Evolutionary conservation across 2,888 invertebrate species (phyloP), one percentile per base, ranked within the genome.

Genomic region (Cephus rjabovi): DNA sequence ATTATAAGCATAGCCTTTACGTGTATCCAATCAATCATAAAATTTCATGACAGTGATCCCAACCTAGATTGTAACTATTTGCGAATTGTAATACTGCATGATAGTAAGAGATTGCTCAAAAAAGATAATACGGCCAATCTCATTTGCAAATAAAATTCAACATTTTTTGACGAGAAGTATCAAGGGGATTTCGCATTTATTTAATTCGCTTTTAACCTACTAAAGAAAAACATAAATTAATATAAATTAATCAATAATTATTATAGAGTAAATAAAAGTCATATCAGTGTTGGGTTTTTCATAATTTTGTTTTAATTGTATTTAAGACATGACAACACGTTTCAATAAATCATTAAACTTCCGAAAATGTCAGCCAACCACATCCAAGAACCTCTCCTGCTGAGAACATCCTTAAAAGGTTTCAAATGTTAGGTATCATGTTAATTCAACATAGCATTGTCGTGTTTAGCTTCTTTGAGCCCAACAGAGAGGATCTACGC

Each of bases 271-370:
- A 56, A 56, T 56, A 2, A 56, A 23, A 56, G 56, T 56, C 23
- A 56, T 2, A 15, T 23, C 23, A 56, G 56, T 23, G 23, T 56
- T 56, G 56, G 74, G 78, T 81, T 81, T 86, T 79, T 82, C 81
- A 83, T 76, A 84, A 85, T 84, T 83, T 56, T 56, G 56, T 82
- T 81, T 83, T 86, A 86, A 88, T 87, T 89, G 86, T 89, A 87
- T 86, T 86, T 84, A 87, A 87, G 87, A 89, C 87, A 88, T 87
- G 86, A 88, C 87, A 87, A 87, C 87, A 88, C 86, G 86, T 87
- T 89, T 87, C 83, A 89, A 89, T 89, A 89, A 90, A 89, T 87
- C 84, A 87, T 87, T 84, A 84, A 89, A 86, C 85, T 85, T 89
- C 81, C 85, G 85, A 88, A 89, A 88, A 87, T 88, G 85, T 87